These are phyloP conservation scores for Ladona fulva DNA, from an alignment of 1,140 invertebrate species.

Conservation along the genomic window DNA sequence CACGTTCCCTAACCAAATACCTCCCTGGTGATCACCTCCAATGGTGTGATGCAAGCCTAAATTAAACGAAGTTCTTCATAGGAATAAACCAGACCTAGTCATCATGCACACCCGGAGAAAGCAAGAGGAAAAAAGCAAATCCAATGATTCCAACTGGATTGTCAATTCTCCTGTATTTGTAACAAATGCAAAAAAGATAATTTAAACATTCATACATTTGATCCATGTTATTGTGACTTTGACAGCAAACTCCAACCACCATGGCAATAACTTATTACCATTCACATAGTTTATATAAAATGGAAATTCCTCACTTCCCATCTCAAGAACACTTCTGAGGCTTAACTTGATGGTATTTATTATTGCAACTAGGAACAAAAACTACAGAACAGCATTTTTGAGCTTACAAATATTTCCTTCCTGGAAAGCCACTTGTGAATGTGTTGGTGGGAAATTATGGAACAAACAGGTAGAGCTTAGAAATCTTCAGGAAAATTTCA, in stretches of 20 bases:
- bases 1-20: no score
- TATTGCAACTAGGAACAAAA: background rate
- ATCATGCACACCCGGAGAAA: no score
- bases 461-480: background rate
- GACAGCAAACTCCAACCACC: background rate
- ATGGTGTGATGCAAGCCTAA: no score
- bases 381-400: slow-evolving; percentile 3
- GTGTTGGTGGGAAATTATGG: background rate
- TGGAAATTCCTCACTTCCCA: background rate
- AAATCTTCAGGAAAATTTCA: background rate
- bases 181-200: background rate
- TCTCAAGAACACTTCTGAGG: background rate
- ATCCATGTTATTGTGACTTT: background rate
- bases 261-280: background rate
- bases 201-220: background rate
- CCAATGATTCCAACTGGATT: background rate
- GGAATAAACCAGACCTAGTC: no score
- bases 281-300: background rate
- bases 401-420: background rate
- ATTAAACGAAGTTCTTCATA: no score
- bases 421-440: background rate
- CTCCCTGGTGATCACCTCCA: no score
- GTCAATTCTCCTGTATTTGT: background rate
- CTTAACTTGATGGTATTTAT: background rate
- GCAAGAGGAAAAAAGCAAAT: no score